These are phyloP conservation scores for Anguilla japonica DNA, from an alignment of 2,113 vertebrate genomes.

Conservation along the genomic window DNA sequence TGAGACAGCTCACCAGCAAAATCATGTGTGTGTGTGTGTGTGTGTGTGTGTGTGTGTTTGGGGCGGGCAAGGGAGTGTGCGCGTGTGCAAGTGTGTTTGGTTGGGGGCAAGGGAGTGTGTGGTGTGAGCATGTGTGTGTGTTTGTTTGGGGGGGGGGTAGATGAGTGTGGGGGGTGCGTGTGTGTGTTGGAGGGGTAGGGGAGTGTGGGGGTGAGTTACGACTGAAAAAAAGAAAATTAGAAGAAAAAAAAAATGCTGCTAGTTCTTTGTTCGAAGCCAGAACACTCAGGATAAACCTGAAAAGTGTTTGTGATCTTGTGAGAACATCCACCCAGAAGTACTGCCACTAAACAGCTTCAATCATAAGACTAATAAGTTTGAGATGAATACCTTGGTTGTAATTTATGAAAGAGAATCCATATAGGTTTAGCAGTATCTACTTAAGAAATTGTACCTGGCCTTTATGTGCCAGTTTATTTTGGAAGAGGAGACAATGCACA, in stretches of 20 bases:
- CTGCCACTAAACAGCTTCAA: conserved; percentile 72
- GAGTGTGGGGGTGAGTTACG: background rate
- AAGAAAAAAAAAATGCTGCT: conserved; percentile 60
- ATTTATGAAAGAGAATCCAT: conserved; percentile 61
- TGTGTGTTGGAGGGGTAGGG: conserved; percentile 21
- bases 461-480: conserved; percentile 76
- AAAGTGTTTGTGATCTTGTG: conserved; percentile 52
- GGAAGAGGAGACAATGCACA: conserved; percentile 64
- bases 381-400: conserved; percentile 50
- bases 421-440: background rate
- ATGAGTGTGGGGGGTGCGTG: background rate
- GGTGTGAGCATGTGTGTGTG: background rate
- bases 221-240: background rate
- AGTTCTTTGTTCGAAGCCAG: conserved; percentile 54
- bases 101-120: background rate
- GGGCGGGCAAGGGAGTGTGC: background rate
- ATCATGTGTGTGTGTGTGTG: background rate
- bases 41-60: background rate
- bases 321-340: conserved; percentile 48
- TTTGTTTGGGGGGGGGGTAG: background rate
- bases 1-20: no score
- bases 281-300: conserved; percentile 69
- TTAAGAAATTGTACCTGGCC: conserved; percentile 53
- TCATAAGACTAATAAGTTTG: conserved; percentile 51
- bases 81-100: background rate